Base-by-base conservation (phyloP, 2,113 vertebrate species). In the Addax nasomaculatus region DNA sequence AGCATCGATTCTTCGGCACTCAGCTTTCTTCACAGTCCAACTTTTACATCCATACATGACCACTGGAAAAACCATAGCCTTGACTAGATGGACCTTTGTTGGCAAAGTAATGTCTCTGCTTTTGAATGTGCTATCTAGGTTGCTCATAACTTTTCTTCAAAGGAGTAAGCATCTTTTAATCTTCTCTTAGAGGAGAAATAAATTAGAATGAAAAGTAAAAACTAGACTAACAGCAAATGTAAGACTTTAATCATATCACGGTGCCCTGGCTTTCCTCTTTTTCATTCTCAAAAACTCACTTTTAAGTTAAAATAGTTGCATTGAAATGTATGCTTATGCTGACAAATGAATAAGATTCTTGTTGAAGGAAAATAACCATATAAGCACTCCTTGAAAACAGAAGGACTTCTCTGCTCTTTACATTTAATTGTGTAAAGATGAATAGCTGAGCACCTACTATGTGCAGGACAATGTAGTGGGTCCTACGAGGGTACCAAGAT, bases 221-320 rank as follows among this genome's bases (percentile, higher is more conserved):
- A 23, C n/a, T 25, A 1, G 33, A 67, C 14, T 60, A 39, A 16
- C 47, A 36, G 11, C 53, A 84, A 84, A 93, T 64, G 27, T 13
- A 92, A 25, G 47, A 29, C 7, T 33, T 73, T 27, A 33, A 62
- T 51, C 23, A 33, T 29, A 58, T 29, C 78, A 30, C 2, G 45
- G 29, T 36, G 53, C 49, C 78, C 60, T 64, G 39, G 15, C 36
- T 39, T 76, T 30, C 23, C 23, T 49, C 43, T 36, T 67, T 70
- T 27, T 47, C 30, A 15, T 47, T 85, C 29, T 23, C 33, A 47
- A 90, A 89, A 49, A 47, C 30, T 64, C 76, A 39, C 15, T 67
- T 64, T 89, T 79, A 95, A 92, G 73, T 78, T 55, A 87, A 95
- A 62, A 70, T 17, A 30, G 8, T 45, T 87, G n/a, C 80, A 36